Percentiles rank a stretch among this genome's conserved stretches.
Conservation (phyloP, 2,113 vertebrate species). For the Heptranchias perlo region DNA sequence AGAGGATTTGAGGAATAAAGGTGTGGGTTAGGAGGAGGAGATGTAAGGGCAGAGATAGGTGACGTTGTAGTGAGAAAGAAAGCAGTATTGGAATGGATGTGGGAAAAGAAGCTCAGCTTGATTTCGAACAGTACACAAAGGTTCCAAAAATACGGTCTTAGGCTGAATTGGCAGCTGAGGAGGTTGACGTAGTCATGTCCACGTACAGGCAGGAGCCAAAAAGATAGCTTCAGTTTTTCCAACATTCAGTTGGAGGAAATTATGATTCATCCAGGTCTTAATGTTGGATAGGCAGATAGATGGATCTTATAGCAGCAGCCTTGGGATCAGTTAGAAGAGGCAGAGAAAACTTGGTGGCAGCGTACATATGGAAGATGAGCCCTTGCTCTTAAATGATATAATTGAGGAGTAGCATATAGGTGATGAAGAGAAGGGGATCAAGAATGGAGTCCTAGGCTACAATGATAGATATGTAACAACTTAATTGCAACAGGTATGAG, state of each 20-base stretch:
- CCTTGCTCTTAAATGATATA: too few relatives aligned
- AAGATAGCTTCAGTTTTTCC: background rate
- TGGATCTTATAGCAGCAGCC: background rate
- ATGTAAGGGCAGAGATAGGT: background rate
- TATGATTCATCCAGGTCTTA: conserved; percentile 8
- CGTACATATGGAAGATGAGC: too few relatives aligned
- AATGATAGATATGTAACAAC: background rate
- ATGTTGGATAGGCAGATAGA: background rate
- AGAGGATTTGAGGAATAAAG: background rate
- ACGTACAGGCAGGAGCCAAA: too few relatives aligned
- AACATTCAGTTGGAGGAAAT: background rate
- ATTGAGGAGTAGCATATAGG: background rate
- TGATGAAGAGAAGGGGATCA: background rate
- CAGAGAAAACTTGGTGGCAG: background rate
- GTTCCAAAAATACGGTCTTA: background rate
- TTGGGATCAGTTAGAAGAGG: background rate
- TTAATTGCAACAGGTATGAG: background rate
- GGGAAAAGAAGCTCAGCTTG: background rate
- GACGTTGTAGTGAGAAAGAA: background rate
- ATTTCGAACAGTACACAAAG: background rate
- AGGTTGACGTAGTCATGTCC: background rate
- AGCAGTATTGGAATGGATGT: background rate
- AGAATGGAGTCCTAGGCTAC: background rate
- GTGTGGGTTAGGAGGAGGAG: background rate
- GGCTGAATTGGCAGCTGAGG: background rate